phyloP scores from a whole-genome alignment of 1,140 invertebrate genomes.

The Holotrichia oblita region DNA sequence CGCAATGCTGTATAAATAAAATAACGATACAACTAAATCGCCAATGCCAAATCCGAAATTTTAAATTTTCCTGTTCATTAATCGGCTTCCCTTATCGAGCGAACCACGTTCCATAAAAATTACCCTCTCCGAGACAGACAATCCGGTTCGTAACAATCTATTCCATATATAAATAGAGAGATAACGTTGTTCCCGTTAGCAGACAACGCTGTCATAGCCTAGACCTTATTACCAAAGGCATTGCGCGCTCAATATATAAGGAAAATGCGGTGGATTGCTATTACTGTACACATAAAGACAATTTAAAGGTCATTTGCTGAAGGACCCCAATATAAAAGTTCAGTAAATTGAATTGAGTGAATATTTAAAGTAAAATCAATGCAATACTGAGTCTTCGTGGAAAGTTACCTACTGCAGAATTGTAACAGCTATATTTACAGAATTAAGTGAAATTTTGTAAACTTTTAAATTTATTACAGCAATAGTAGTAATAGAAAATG shows the following conservation, averaged over 20 bases:
- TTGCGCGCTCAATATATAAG: not conserved
- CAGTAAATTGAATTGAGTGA: slow-evolving; percentile 20
- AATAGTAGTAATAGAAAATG: too few relatives aligned
- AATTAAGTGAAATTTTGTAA: not conserved
- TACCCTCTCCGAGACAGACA: not conserved
- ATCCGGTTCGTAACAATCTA: not conserved
- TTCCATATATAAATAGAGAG: slow-evolving; percentile 29
- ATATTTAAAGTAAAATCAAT: slow-evolving; percentile 29
- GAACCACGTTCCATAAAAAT: slow-evolving; percentile 23
- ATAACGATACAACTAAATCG: too few relatives aligned
- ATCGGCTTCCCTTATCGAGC: slow-evolving; percentile 3
- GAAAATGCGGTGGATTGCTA: not conserved
- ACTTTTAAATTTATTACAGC: not conserved
- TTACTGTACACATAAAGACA: slow-evolving; percentile 34
- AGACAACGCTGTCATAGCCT: not conserved
- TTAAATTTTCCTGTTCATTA: slow-evolving; percentile 31
- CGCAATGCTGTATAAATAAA: too few relatives aligned
- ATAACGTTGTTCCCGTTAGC: not conserved
- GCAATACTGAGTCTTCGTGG: not conserved
- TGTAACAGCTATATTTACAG: not conserved
- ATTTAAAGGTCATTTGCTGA: slow-evolving; percentile 28
- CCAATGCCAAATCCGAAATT: not conserved
- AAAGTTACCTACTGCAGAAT: not conserved
- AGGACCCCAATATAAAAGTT: slow-evolving; percentile 27
- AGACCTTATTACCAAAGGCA: slow-evolving; percentile 10